Evolutionary conservation across 2,888 invertebrate species (phyloP), one percentile per base, ranked within the genome.

Genomic region (Meghimatium bilineatum): DNA sequence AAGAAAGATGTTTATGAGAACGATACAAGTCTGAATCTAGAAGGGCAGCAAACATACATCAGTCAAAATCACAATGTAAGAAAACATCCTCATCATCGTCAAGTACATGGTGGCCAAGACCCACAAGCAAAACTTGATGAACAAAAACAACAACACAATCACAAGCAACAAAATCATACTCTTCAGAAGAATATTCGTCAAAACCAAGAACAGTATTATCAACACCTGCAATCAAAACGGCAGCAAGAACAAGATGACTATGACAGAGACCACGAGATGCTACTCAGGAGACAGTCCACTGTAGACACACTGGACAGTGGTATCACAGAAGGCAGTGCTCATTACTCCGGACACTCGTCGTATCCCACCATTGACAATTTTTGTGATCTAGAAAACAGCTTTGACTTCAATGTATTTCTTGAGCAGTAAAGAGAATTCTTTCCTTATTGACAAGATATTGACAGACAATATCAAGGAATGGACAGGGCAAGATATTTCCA

Each of bases 221-320:
- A 69, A 36, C 52, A 52, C 32, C 34, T 12, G 10, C 80, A 69
- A 34, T 52, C 49, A 52, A 52, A 20, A 1, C 34, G 29, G 2
- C 29, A n/a, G 17, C 49, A 49, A 12, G 29, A 36, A 32, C 72
- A 71, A 36, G 38, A 77, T 23, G 77, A 44, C 6, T 29, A 36
- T 63, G n/a, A 56, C 12, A 52, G 63, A 71, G 78, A n/a, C 5
- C 36, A 36, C 34, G 36, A 71, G 49, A n/a, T 36, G 38, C 38
- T 52, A 17, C 52, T 82, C 26, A 56, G 72, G 38, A 56, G 87
- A 1, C 85, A 87, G 82, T 86, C 87, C 26, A 85, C 87, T 5
- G 83, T 86, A 38, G 87, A 87, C 76, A 87, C 87, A 23, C 72
- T 82, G 34, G 87, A 87, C 82, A 87, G 87, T 44, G 87, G 86